Conservation (phyloP, 2,888 invertebrate species). For the Mycalesis mineus region DNA sequence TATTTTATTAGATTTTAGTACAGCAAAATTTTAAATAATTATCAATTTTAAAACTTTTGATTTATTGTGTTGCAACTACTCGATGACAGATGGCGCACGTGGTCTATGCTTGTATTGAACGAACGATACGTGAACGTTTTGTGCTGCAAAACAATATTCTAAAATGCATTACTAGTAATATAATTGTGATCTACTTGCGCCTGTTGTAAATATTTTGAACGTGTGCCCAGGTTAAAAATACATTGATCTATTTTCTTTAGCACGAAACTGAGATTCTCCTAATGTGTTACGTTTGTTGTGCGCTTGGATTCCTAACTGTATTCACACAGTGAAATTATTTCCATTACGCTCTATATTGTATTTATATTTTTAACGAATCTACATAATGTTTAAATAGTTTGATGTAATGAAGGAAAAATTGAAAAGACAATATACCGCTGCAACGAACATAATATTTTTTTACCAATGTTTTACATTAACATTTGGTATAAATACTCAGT, state of each 20-base stretch:
- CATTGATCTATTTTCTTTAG: not conserved
- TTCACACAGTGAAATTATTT: too few species aligned
- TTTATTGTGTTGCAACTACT: slow-evolving; percentile 44
- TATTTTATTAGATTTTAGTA: too few species aligned
- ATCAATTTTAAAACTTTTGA: too few species aligned
- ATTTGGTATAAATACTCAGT: too few species aligned
- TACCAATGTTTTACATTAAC: too few species aligned
- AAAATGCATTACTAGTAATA: slow-evolving; percentile 4
- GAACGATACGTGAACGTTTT: not conserved
- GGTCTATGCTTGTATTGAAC: too few species aligned
- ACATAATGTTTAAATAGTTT: too few species aligned
- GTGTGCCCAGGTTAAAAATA: slow-evolving; percentile 6
- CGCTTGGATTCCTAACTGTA: not conserved
- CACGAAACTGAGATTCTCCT: not conserved
- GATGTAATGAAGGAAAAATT: too few species aligned
- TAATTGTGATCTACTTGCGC: not conserved
- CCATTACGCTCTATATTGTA: too few species aligned
- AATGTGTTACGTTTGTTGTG: not conserved
- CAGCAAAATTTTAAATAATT: too few species aligned
- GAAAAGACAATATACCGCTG: too few species aligned
- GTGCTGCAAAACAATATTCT: slow-evolving; percentile 5
- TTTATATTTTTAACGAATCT: not conserved
- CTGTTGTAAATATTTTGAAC: slow-evolving; percentile 7
- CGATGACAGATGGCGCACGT: slow-evolving; percentile 54
- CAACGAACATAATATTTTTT: too few species aligned